A percentile compares a stretch with the other conserved stretches of the same genome.
Conservation (phyloP, 1,140 invertebrate genomes). For the Drosophila simulans region DNA sequence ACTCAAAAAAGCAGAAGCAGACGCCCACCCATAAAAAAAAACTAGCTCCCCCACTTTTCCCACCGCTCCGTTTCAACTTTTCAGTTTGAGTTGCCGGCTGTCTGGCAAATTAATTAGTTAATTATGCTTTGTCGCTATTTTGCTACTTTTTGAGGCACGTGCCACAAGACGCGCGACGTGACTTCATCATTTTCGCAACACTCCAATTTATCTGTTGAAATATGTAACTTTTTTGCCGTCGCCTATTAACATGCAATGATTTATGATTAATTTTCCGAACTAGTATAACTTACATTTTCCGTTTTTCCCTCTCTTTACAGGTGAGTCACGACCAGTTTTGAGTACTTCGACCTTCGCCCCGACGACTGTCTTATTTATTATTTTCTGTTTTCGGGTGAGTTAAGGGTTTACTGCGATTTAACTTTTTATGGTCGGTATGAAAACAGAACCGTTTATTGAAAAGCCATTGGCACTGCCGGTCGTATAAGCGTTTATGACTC, state of each 20-base stretch:
- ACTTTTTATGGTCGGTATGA: conserved; percentile 15
- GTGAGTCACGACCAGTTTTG: conserved; percentile 40
- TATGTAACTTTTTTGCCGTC: conserved; percentile 28
- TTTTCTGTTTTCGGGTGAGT: conserved; percentile 31
- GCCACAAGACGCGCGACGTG: conserved; percentile 43
- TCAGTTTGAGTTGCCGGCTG: conserved; percentile 35
- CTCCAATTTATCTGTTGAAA: conserved; percentile 47
- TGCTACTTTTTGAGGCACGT: conserved; percentile 45
- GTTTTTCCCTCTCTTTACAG: conserved; percentile 29
- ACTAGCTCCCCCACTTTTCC: conserved; percentile 1
- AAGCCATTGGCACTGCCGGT: conserved; percentile 35
- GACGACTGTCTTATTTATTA: conserved; percentile 12
- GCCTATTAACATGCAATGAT: conserved; percentile 51
- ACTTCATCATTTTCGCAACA: conserved; percentile 57
- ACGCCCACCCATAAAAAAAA: conserved; percentile 1
- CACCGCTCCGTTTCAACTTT: conserved; percentile 28
- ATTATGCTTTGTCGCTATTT: conserved; percentile 63
- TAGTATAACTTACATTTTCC: conserved; percentile 8
- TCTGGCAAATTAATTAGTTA: conserved; percentile 74
- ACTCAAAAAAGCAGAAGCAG: conserved; percentile 5
- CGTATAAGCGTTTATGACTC: conserved; percentile 25
- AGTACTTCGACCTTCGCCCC: conserved; percentile 16
- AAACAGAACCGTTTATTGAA: conserved; percentile 30
- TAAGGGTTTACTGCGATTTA: conserved; percentile 10
- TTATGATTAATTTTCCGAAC: conserved; percentile 24